Evolutionary conservation across 2,113 vertebrate species (phyloP), one percentile per base, ranked within the genome.

Genomic region (Chaetura pelagica): DNA sequence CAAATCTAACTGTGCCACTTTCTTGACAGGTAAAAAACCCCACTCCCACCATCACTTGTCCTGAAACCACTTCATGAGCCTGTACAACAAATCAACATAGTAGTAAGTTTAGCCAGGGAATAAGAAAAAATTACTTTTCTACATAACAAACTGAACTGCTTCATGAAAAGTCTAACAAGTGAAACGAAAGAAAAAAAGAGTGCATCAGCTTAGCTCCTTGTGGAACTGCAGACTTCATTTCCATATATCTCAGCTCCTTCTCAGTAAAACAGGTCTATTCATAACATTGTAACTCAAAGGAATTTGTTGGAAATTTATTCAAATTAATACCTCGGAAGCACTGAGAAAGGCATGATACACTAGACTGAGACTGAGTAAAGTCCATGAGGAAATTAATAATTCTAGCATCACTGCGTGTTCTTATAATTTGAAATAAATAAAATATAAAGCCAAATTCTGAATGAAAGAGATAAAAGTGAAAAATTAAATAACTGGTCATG

Each of bases 381-480:
- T 81, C 89, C 73, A 81, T 17, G 57, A 96, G 83, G 86, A 96
- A 96, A 95, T 92, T 78, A 95, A 77, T 89, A 93, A 96, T 94
- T 95, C 80, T 34, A 77, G 54, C 76, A 86, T 90, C 80, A 63
- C 13, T 92, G 29, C 54, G 30, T 73, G 63, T 46, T 88, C 79
- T 73, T 94, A 57, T 88, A 93, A 92, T 92, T 89, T 94, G 52
- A 93, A 94, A 89, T 94, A 87, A 93, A 96, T 95, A 93, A 95
- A 92, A 93, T 90, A 89, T 86, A 66, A 92, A 34, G 34, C 42
- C 64, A 93, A 92, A 95, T 49, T 94, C 64, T 87, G 93, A 97
- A 96, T 84, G 48, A 92, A 78, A 59, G 86, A 94, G 93, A 96
- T 94, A 95, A 93, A 97, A 95, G 61, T 67, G 83, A 95, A 94